These are phyloP conservation scores for Pogonocichla stellata DNA, from an alignment of 2,113 vertebrate genomes.

Conservation along the genomic window DNA sequence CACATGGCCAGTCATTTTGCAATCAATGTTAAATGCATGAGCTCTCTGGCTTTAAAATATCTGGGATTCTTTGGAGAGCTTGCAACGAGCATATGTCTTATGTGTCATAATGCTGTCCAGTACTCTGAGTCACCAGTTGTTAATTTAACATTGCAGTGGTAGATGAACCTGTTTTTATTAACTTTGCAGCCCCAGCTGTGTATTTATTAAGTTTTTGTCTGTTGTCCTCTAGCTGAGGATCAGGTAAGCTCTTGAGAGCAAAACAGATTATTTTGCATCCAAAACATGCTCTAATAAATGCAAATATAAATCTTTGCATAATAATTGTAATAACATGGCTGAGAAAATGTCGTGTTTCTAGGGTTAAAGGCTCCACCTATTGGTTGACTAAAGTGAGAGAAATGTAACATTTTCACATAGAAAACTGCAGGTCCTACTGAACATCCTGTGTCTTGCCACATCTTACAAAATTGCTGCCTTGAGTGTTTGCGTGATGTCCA, in stretches of 20 bases:
- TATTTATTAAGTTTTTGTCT: conserved; percentile 5
- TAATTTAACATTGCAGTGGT: conserved; percentile 23
- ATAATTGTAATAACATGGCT: not conserved
- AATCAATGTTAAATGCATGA: not conserved
- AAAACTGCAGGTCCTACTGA: not conserved
- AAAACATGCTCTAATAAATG: conserved; percentile 45
- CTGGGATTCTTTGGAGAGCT: conserved; percentile 32
- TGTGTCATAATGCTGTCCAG: conserved; percentile 28
- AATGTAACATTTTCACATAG: not conserved
- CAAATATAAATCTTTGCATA: not conserved
- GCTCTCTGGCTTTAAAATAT: conserved; percentile 16
- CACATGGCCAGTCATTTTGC: not conserved
- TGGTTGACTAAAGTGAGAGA: conserved; percentile 29
- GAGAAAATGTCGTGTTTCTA: conserved; percentile 17
- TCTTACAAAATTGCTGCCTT: not conserved
- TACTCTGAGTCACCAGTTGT: conserved; percentile 41
- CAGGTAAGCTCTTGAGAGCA: conserved; percentile 20
- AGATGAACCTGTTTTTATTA: conserved; percentile 26
- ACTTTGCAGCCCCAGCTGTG: not conserved
- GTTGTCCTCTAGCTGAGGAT: not conserved
- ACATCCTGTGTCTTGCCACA: not conserved
- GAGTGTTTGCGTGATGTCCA: not conserved
- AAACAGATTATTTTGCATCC: not conserved
- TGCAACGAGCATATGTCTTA: conserved; percentile 13
- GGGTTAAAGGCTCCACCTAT: conserved; percentile 68